A percentile compares a stretch with the other conserved stretches of the same genome.
These are phyloP conservation scores for Synergus japonicus DNA, from an alignment of 2,888 invertebrate genomes.

Conservation along the genomic window DNA sequence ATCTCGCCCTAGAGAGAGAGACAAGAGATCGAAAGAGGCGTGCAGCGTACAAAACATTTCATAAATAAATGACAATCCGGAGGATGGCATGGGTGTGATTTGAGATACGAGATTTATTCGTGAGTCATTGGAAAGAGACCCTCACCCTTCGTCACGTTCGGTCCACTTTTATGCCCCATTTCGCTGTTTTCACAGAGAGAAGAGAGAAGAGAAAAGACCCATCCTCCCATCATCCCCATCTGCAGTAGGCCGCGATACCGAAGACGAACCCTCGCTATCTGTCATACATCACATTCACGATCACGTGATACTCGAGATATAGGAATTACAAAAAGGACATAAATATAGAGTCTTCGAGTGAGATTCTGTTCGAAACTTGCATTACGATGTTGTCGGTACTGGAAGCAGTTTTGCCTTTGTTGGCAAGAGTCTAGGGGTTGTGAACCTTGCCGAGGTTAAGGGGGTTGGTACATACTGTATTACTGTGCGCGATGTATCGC, in stretches of 20 bases:
- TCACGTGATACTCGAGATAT: conserved; percentile 27
- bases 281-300: conserved; percentile 51
- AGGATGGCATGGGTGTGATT: conserved; percentile 55
- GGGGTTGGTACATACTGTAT: conserved; percentile 28
- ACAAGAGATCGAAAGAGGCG: conserved; percentile 48
- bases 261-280: conserved; percentile 49
- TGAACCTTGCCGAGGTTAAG: conserved; percentile 34
- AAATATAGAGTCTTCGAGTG: conserved; percentile 47
- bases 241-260: conserved; percentile 17
- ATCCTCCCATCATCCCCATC: conserved; percentile 1
- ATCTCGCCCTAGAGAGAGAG: conserved; percentile 52
- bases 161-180: conserved; percentile 39
- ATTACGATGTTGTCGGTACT: conserved; percentile 4
- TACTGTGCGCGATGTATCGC: conserved; percentile 25
- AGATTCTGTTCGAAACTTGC: conserved; percentile 25
- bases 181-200: conserved; percentile 34
- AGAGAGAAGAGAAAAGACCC: background rate
- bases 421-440: conserved; percentile 32
- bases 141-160: conserved; percentile 49
- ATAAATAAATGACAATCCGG: conserved; percentile 55
- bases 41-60: conserved; percentile 43
- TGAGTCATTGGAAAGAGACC: conserved; percentile 55
- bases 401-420: conserved; percentile 34
- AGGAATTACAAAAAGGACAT: conserved; percentile 56
- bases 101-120: conserved; percentile 46